Base-by-base conservation (phyloP, 1,140 invertebrate genomes). In the Callitettix versicolor region DNA sequence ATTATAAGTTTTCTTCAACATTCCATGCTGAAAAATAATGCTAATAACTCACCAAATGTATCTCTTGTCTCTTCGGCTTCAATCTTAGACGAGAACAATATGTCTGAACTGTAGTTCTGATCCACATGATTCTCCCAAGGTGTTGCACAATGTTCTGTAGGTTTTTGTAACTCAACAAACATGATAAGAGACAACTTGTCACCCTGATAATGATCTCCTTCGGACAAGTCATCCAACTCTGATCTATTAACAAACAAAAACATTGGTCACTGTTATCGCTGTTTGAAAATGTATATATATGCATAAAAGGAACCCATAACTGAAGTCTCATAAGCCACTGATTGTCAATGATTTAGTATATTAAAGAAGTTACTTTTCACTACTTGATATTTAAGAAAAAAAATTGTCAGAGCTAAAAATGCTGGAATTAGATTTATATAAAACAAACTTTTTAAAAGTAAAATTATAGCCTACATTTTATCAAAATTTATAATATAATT, bases 51-150 rank as follows among this genome's bases (percentile, higher is more conserved):
- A 67, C 82, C 80, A 67, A 88, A 90, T 62, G 85, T 88, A 59
- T 90, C 86, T 11, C 86, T 71, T 60, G 81, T 83, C 67, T 91
- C 87, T 44, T 90, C 85, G 68, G 85, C 81, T 69, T 95, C 92
- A 34, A 91, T 72, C 54, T 82, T 82, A 1, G 81, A 85, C 14
- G 82, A 81, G 66, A 94, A 95, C 0, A 94, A 68, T 3, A 82
- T 72, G 56, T 77, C 71, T 51, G 84, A 69, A 64, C 77, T 70
- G 1, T 83, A 70, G 43, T 66, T 67, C 11, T 71, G 64, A 1
- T 73, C 67, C 53, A 74, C 72, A 60, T 82, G 78, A 3, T 76
- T 74, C 55, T 85, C 76, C 90, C 91, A 95, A 0, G 88, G 82
- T n/a, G 82, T 79, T 26, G 80, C 78, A 50, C 65, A 65, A 36